These are phyloP conservation scores for Telmatochromis sp. DNA, from an alignment of 2,113 vertebrate genomes.

Conservation along the genomic window DNA sequence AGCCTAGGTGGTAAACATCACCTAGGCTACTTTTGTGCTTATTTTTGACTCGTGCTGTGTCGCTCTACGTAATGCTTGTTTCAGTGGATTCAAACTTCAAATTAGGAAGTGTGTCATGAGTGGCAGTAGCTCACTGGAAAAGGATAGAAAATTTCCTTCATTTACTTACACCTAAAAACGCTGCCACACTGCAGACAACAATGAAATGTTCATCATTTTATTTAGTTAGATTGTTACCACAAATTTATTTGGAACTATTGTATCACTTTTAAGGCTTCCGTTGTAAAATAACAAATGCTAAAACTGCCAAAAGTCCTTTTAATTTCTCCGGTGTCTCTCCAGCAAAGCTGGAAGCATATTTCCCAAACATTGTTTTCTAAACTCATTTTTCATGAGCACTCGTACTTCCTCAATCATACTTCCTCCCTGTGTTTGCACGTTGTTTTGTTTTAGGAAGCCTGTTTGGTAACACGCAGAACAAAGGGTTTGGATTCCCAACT, in stretches of 20 bases:
- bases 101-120: neutral
- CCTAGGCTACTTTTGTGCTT: neutral
- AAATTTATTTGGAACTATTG: neutral
- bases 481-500: constrained; percentile 91
- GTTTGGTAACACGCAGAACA: constrained; percentile 88
- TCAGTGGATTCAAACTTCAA: neutral
- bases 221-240: neutral
- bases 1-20: neutral
- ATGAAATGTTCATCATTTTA: neutral
- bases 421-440: neutral
- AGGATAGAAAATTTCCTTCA: neutral
- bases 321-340: neutral
- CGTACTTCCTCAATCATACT: neutral
- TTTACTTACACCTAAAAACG: neutral
- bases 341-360: neutral
- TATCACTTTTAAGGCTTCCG: neutral
- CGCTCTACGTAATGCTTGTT: neutral
- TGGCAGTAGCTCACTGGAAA: neutral
- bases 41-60: neutral
- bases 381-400: neutral
- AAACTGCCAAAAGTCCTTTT: neutral
- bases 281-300: neutral
- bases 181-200: neutral
- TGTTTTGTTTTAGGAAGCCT: constrained; percentile 70
- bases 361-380: neutral